Conservation (phyloP, 92 coral and sea anemone genomes). For the Nematostella vectensis region DNA sequence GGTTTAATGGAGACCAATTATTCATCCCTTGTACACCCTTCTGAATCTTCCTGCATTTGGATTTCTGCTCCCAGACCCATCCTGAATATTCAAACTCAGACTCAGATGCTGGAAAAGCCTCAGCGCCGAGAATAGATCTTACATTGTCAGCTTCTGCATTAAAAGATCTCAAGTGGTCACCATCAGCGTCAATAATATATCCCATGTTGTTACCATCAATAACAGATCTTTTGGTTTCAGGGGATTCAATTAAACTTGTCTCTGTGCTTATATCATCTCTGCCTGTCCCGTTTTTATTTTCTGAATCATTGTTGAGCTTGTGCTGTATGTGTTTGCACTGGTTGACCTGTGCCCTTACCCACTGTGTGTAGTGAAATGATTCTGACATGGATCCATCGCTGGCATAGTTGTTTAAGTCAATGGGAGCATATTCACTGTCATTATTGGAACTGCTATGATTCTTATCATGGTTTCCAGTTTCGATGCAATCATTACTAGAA, state of each 20-base stretch:
- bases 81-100: slow-evolving; percentile 23
- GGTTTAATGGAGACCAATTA: too few species aligned
- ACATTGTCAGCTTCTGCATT: background rate
- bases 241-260: too few species aligned
- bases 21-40: background rate
- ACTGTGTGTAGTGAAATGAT: slow-evolving; percentile 68
- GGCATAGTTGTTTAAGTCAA: background rate
- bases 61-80: slow-evolving; percentile 16
- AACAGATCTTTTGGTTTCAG: too few species aligned
- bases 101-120: slow-evolving; percentile 4
- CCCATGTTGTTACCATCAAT: background rate
- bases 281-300: too few species aligned
- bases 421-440: slow-evolving; percentile 4
- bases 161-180: too few species aligned
- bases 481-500: too few species aligned
- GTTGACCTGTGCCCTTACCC: slow-evolving; percentile 68
- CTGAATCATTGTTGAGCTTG: too few species aligned
- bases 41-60: slow-evolving; percentile 6
- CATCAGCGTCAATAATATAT: background rate
- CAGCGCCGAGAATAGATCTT: background rate
- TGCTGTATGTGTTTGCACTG: slow-evolving; percentile 41
- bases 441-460: background rate
- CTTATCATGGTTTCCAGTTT: background rate
- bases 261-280: too few species aligned
- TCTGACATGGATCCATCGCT: too few species aligned